phyloP scores from a whole-genome alignment of 2,113 vertebrate species.

The Turnix velox region DNA sequence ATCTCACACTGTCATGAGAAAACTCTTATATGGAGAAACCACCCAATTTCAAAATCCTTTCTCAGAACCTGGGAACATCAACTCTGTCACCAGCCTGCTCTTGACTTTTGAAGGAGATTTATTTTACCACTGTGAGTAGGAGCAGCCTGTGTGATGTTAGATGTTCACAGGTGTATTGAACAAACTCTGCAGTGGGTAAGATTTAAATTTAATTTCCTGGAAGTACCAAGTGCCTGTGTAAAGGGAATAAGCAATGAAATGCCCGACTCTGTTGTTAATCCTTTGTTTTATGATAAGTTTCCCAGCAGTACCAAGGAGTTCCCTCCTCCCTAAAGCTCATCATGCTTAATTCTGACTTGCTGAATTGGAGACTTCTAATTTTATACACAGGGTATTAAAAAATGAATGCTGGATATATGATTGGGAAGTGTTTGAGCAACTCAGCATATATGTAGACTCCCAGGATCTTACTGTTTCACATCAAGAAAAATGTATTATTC shows the following conservation, averaged over 20 bases:
- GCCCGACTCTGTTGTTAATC: not conserved
- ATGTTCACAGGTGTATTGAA: not conserved
- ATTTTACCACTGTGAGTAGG: not conserved
- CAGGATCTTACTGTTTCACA: too few species aligned
- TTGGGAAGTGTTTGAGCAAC: not conserved
- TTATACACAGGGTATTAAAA: not conserved
- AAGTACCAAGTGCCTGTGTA: not conserved
- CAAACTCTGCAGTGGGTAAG: not conserved
- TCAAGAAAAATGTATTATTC: too few species aligned
- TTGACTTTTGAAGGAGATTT: not conserved
- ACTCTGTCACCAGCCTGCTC: not conserved
- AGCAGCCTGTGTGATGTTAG: not conserved
- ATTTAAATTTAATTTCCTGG: conserved; percentile 17
- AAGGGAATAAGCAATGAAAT: not conserved
- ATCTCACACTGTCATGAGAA: not conserved
- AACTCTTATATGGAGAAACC: not conserved
- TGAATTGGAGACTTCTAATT: not conserved
- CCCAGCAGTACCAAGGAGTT: not conserved
- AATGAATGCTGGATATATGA: not conserved
- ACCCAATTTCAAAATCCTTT: conserved; percentile 3
- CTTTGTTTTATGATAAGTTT: conserved; percentile 1
- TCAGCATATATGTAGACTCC: not conserved
- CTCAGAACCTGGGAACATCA: not conserved
- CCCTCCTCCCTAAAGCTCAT: accelerated
- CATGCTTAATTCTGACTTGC: not conserved